Base-by-base conservation (phyloP, 2,888 invertebrate species). In the Mamestra brassicae region DNA sequence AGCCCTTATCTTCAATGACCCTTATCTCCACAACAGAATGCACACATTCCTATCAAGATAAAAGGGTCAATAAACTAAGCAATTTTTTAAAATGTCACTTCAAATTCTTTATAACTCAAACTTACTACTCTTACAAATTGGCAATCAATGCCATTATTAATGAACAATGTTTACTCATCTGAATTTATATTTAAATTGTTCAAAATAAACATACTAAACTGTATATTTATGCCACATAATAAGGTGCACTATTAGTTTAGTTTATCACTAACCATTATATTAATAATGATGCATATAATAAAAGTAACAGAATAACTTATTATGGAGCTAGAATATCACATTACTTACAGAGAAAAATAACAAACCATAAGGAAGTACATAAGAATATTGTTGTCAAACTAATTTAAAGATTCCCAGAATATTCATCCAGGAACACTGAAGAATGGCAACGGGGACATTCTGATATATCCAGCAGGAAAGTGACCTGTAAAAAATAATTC, bases 361-460 rank as follows among this genome's bases (percentile, higher is more conserved):
- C 13, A 82, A 80, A 50, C 54, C 15, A 8, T 38, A 74, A 2
- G 0, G 11, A 26, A 62, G 15, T 38, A 26, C 11, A 8, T n/a
- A 45, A 55, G 4, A 58, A 55, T n/a, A 38, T 61, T n/a, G 1
- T 15, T 55, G 69, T 70, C 68, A 71, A 38, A 64, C 57, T 65
- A 67, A 55, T n/a, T 83, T 83, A 88, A 47, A 72, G 52, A 73
- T 74, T 87, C 69, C 86, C 89, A 71, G 76, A 79, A 80, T 94
- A 93, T 88, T 96, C 96, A 86, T 96, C 96, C 76, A 96, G 84
- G 82, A 93, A 95, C 34, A 90, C 89, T 38, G 94, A 80, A 15
- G 95, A 95, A 73, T 93, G 94, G 88, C 97, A 97, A 11, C 94
- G 92, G 5, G 97, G 97, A 80, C 97, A 97, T 73, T 96, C 95